Conservation (phyloP, 1,140 invertebrate genomes). For the Camponotus floridanus region DNA sequence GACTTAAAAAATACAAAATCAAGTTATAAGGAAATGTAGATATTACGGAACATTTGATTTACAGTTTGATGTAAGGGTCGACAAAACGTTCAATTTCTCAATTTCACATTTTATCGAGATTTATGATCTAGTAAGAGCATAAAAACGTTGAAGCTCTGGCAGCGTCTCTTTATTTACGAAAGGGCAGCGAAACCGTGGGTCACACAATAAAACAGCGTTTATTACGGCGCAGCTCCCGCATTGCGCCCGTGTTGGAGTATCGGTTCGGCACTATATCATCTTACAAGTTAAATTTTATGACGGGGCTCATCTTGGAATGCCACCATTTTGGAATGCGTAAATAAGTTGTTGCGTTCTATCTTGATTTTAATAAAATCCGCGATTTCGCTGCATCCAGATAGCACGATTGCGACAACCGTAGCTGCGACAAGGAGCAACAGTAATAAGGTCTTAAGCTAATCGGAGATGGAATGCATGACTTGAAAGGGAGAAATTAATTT, state of each 20-base stretch:
- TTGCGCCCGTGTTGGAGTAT: slow-evolving; percentile 57
- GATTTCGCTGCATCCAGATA: slow-evolving; percentile 45
- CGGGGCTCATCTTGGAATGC: slow-evolving; percentile 61
- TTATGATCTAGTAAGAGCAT: slow-evolving; percentile 37
- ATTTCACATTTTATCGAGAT: slow-evolving; percentile 38
- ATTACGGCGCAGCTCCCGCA: slow-evolving; percentile 63
- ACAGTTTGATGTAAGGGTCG: background rate
- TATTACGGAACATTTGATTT: background rate
- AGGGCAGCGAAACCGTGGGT: slow-evolving; percentile 52
- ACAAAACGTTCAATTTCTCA: slow-evolving; percentile 27
- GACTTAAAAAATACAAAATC: background rate
- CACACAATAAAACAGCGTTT: slow-evolving; percentile 61
- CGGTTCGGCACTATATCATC: slow-evolving; percentile 64
- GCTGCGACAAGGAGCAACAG: slow-evolving; percentile 6
- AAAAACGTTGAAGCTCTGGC: slow-evolving; percentile 56
- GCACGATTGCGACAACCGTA: slow-evolving; percentile 43
- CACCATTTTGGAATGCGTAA: slow-evolving; percentile 70
- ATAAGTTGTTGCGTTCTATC: slow-evolving; percentile 60
- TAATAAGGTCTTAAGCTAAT: background rate
- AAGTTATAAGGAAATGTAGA: background rate
- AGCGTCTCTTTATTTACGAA: slow-evolving; percentile 41
- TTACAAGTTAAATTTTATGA: slow-evolving; percentile 70
- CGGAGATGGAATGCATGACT: background rate
- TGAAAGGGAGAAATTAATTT: background rate
- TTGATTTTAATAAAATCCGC: slow-evolving; percentile 67